Conservation (phyloP, 37 sponge, comb jelly and placozoan species). For the Halisarca cf. caerulea region DNA sequence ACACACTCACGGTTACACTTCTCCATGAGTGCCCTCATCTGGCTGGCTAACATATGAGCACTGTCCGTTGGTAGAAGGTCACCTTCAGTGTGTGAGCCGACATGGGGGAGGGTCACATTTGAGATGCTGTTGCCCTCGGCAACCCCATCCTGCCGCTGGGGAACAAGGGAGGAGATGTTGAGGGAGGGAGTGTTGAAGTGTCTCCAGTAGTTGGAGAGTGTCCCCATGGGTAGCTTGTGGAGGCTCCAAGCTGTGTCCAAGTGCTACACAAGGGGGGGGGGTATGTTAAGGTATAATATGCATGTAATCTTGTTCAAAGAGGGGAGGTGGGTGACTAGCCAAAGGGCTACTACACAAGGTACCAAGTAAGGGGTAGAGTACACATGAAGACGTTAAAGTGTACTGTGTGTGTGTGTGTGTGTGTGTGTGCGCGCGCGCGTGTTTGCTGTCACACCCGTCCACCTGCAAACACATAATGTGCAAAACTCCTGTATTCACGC, state of each 20-base stretch:
- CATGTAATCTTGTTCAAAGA: too few species aligned
- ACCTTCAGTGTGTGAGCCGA: constrained; percentile 13
- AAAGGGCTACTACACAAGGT: too few species aligned
- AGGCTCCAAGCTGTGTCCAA: constrained; percentile 11
- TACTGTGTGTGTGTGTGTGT: too few species aligned
- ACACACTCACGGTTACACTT: constrained; percentile 17
- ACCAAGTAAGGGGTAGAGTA: too few species aligned
- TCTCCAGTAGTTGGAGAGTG: constrained; percentile 9
- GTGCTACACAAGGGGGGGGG: background rate
- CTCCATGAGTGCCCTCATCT: constrained; percentile 24
- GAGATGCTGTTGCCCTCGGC: background rate
- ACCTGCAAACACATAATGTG: background rate
- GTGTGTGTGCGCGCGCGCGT: too few species aligned
- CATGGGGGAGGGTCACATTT: background rate
- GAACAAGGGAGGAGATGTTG: constrained; percentile 8
- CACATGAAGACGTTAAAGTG: too few species aligned
- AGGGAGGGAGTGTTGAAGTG: background rate
- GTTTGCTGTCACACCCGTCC: background rate
- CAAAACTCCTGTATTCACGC: background rate
- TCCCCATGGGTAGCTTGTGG: background rate
- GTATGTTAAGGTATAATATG: too few species aligned
- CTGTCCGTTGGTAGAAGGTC: constrained; percentile 21
- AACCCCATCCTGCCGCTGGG: background rate
- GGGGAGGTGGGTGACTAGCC: too few species aligned
- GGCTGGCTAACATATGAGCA: constrained; percentile 19